Base-by-base conservation (phyloP, 1,140 invertebrate genomes). In the Meloidogyne floridensis region DNA sequence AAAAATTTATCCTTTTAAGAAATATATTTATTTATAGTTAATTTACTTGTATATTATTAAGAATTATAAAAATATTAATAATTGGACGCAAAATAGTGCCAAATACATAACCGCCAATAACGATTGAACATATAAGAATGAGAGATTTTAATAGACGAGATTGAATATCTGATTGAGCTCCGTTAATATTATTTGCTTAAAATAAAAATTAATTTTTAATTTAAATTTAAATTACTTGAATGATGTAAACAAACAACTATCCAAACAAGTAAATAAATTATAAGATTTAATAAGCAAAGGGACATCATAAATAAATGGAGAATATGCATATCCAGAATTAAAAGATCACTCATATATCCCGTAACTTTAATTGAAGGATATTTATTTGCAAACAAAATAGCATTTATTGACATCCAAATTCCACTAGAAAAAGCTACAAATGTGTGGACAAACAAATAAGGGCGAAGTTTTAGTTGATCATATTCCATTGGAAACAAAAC, bases 231-330 rank as follows among this genome's bases (percentile, higher is more conserved):
- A 65, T 65, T 65, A 65, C 59, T 5, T n/a, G 59, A 65, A 65
- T n/a, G 15, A 65, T 6, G 2, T 15, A n/a, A 65, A 65, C 59
- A 15, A 65, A 59, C 76, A 20, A 77, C 51, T 13, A 77, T 47
- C 76, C 76, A 77, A 47, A 77, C 53, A 70, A 70, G 6, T 43
- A 65, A 10, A n/a, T 77, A 77, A 59, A 77, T 11, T n/a, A 77
- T 51, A 77, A 65, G 47, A 43, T 8, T 77, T 13, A 77, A 20
- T 15, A 0, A 4, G 43, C 56, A 77, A 32, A 77, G 54, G 5
- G 42, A 2, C 56, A 54, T 51, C 6, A 56, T 18, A n/a, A 70
- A 13, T 42, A 5, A 8, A 32, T 18, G 47, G 13, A 77, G 6
- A 6, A 77, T 65, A 15, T 56, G 15, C 56, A 77, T 56, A n/a